A percentile compares a stretch with the other conserved stretches of the same genome.
Evolutionary conservation across 2,888 invertebrate genomes (phyloP).

Genomic region (Lysandra coridon): DNA sequence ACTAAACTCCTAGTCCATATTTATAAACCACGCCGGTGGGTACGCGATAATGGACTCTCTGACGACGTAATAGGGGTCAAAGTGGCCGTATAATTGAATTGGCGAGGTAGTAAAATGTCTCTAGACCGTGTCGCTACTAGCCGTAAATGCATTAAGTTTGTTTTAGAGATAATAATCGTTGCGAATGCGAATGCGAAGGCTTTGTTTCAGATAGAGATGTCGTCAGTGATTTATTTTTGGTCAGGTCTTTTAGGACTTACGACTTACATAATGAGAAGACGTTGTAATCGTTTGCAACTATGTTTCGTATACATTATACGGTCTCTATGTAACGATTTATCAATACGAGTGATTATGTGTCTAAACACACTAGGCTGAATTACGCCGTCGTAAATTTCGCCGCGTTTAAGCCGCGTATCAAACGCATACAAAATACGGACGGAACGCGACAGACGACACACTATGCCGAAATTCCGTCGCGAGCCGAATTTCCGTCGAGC

Average conservation of each 20-base stretch:
- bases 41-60: conserved; percentile 53
- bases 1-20: conserved; percentile 38
- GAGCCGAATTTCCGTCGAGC: no score
- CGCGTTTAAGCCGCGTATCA: no score
- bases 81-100: conserved; percentile 46
- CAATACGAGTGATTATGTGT: background rate
- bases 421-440: no score
- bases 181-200: conserved; percentile 65
- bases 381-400: no score
- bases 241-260: conserved; percentile 69
- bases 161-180: conserved; percentile 79
- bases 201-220: conserved; percentile 78
- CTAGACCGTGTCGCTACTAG: conserved; percentile 78
- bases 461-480: no score
- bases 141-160: conserved; percentile 79
- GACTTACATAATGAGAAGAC: conserved; percentile 53
- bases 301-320: background rate
- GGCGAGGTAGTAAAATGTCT: conserved; percentile 67
- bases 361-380: no score
- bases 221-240: conserved; percentile 76
- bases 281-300: conserved; percentile 42
- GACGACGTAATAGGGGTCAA: conserved; percentile 44
- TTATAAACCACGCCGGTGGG: conserved; percentile 29
- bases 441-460: no score
- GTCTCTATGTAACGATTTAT: background rate